Evolutionary conservation across 2,113 vertebrate genomes (phyloP), one percentile per base, ranked within the genome.

Genomic region (Cynocephalus volans): DNA sequence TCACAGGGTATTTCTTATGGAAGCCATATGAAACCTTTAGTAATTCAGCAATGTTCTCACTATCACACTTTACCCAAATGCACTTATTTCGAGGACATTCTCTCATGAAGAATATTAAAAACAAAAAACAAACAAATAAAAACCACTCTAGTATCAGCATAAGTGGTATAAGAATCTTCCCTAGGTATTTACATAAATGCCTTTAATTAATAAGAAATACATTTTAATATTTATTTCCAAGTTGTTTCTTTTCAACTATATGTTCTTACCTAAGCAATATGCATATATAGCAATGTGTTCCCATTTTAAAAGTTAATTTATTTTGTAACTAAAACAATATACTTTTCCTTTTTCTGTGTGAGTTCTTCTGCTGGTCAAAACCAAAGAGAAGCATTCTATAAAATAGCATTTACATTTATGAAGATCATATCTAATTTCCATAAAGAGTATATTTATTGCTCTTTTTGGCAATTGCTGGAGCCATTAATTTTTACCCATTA

Each of bases 1-100:
- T 45, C 48, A 28, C 23, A 70, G 1, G 0, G 0, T 88, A 17
- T 45, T 31, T 24, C 65, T 52, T 96, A 94, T 97, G 77, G 86
- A 76, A 89, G 52, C 11, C 58, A 17, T 54, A 94, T 83, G 58
- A 95, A 96, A 67, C 50, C 50, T 96, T 93, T 93, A 82, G 84
- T 97, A 95, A 91, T 84, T 96, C 13, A 81, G 14, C 24, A 89
- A 52, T 89, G 72, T 89, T 75, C 52, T 31, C 33, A 60, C 11
- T 69, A 72, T 48, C 48, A 14, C 4, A 79, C 11, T 26, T 94
- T 94, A 52, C 52, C 28, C 7, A 52, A 96, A 94, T 79, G 85
- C 69, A 70, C 36, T 96, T 90, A 88, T 81, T 9, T 77, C 36
- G n/a, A 45, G 17, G 13, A 84, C 50, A 50, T 75, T 69, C n/a